Evolutionary conservation across 2,113 vertebrate genomes (phyloP), one percentile per base, ranked within the genome.

Genomic region (Cynoglossus semilaevis): DNA sequence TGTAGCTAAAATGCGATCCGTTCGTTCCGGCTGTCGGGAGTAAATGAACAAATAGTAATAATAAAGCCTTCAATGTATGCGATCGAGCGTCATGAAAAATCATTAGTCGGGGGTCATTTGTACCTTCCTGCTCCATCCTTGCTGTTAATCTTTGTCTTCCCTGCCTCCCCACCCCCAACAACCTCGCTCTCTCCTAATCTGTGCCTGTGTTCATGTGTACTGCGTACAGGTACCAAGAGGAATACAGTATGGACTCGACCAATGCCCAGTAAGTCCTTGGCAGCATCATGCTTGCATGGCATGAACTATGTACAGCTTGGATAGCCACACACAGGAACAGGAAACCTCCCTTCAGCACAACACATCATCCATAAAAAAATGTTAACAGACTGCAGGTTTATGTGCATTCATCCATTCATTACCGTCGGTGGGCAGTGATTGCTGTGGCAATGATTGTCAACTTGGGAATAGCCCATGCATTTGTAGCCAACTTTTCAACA

Each of bases 211-310:
- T 73, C 81, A 46, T 85, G 78, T 90, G 74, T 88, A 75, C 74
- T 76, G 70, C 77, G n/a, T 85, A 62, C 81, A 91, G 89, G 87
- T 90, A 90, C 72, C 84, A 88, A 77, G 94, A 96, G 88, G 94
- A 95, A 75, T 93, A 95, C 94, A 95, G 95, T 88, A 83, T 92
- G 92, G 94, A 95, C 81, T 95, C 93, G 57, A 97, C 94, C 70
- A 90, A 94, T 80, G 94, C 95, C 78, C 89, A 91, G 90, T 91
- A 89, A 91, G 90, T 92, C 55, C n/a, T 46, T 78, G 80, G 79
- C 64, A 79, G 81, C 79, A 83, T 88, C 77, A 80, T 77, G 79
- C 67, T 82, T 82, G 80, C 87, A 81, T 87, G 76, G 74, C 74
- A 85, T 85, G 79, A 66, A 82, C 58, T 79, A 43, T 72, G 67